Conservation (phyloP, 2,888 invertebrate genomes). For the Graphium colonna region DNA sequence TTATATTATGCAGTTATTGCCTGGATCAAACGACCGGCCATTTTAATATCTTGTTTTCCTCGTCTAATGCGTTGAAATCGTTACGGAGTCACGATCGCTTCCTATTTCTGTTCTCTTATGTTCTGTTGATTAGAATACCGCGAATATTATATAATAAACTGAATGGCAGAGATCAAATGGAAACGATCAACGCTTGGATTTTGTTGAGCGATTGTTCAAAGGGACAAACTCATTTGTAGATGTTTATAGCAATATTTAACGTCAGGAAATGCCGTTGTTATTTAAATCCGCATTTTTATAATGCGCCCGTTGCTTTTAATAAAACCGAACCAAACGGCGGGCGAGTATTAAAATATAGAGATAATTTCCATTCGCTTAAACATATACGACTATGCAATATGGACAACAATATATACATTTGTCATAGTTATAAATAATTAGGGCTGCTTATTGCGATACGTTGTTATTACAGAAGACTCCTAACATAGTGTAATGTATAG, state of each 20-base stretch:
- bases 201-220: slow-evolving; percentile 4
- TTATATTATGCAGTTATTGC: slow-evolving; percentile 30
- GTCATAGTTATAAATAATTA: no score
- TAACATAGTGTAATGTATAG: no score
- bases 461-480: no score
- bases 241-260: slow-evolving; percentile 3
- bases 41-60: slow-evolving; percentile 23
- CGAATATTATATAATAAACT: slow-evolving; percentile 15
- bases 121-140: slow-evolving; percentile 22
- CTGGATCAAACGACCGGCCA: slow-evolving; percentile 34
- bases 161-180: slow-evolving; percentile 19
- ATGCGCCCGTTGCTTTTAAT: not conserved
- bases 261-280: not conserved
- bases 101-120: no score
- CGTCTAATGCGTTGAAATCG: slow-evolving; percentile 17
- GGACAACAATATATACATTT: no score
- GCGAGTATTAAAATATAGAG: no score
- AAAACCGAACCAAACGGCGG: not conserved
- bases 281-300: not conserved
- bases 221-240: not conserved
- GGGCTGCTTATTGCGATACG: no score
- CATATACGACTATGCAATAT: no score
- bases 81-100: slow-evolving; percentile 20
- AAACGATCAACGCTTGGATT: slow-evolving; percentile 7
- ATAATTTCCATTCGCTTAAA: no score